phyloP scores from a whole-genome alignment of 2,113 vertebrate genomes.

The Chaetodon auriga region DNA sequence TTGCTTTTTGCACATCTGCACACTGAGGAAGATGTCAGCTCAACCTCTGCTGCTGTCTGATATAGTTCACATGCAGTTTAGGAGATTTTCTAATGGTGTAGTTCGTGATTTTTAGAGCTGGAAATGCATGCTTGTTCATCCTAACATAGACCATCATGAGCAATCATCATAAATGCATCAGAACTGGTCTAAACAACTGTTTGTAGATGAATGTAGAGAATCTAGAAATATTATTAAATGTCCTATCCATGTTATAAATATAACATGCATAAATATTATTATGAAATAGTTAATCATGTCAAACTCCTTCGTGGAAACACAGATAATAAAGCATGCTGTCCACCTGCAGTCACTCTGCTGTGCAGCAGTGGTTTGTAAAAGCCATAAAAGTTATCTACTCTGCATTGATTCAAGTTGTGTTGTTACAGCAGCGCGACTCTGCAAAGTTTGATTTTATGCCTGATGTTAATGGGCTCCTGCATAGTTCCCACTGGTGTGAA shows the following conservation, averaged over 20 bases:
- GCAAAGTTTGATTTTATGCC: slow-evolving; percentile 40
- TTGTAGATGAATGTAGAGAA: background rate
- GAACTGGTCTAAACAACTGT: background rate
- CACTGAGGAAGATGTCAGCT: background rate
- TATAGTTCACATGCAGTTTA: background rate
- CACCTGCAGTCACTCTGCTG: background rate
- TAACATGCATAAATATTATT: too few relatives aligned
- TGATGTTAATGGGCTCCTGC: slow-evolving; percentile 31
- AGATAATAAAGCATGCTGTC: background rate
- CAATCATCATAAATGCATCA: background rate
- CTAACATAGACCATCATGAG: background rate
- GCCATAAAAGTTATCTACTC: slow-evolving; percentile 12
- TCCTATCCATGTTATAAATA: background rate
- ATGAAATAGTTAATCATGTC: background rate
- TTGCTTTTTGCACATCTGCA: slow-evolving; percentile 2
- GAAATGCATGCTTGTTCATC: background rate
- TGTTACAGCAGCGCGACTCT: slow-evolving; percentile 23
- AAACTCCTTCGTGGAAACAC: background rate
- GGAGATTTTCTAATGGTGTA: background rate
- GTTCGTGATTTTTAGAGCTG: background rate
- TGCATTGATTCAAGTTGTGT: slow-evolving; percentile 34
- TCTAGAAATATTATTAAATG: background rate
- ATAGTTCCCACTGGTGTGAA: slow-evolving; percentile 38
- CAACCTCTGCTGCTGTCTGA: slow-evolving; percentile 6
- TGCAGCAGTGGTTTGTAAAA: slow-evolving; percentile 8